Conservation (phyloP, 2,888 invertebrate species). For the Drosophila meridiana region DNA sequence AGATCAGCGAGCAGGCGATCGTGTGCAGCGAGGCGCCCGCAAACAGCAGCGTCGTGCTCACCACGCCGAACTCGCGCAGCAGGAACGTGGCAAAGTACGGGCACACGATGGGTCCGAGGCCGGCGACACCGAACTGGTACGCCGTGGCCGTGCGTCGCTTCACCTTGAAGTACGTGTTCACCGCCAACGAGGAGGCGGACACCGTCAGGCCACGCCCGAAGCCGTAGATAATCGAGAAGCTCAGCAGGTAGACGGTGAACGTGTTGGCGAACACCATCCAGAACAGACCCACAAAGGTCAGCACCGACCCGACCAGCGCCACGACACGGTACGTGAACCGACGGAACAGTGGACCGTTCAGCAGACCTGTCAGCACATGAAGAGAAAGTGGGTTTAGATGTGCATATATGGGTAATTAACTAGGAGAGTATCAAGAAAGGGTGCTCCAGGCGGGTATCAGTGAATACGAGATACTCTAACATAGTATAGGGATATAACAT, state of each 20-base stretch:
- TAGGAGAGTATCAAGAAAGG: not conserved
- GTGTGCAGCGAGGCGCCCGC: constrained; percentile 89
- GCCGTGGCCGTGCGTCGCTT: constrained; percentile 90
- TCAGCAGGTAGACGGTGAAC: constrained; percentile 87
- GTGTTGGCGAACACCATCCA: constrained; percentile 88
- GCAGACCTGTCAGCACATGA: constrained; percentile 83
- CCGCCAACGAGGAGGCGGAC: constrained; percentile 89
- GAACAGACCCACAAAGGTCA: constrained; percentile 87
- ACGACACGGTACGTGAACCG: constrained; percentile 89
- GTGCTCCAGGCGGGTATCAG: not conserved
- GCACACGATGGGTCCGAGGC: constrained; percentile 90
- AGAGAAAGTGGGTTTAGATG: not conserved
- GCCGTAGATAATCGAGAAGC: constrained; percentile 75
- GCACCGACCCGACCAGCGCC: constrained; percentile 87
- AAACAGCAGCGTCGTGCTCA: constrained; percentile 89
- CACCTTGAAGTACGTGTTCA: constrained; percentile 91
- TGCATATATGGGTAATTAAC: not conserved
- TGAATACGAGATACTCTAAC: not conserved
- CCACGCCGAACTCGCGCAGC: constrained; percentile 88
- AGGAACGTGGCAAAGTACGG: constrained; percentile 89
- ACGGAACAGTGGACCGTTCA: constrained; percentile 90
- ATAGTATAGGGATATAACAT: too few species aligned
- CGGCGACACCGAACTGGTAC: constrained; percentile 90
- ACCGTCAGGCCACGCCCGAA: constrained; percentile 88
- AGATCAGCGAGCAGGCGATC: constrained; percentile 88